These are phyloP conservation scores for Nowickia ferox DNA, from an alignment of 2,888 invertebrate genomes.

Conservation along the genomic window DNA sequence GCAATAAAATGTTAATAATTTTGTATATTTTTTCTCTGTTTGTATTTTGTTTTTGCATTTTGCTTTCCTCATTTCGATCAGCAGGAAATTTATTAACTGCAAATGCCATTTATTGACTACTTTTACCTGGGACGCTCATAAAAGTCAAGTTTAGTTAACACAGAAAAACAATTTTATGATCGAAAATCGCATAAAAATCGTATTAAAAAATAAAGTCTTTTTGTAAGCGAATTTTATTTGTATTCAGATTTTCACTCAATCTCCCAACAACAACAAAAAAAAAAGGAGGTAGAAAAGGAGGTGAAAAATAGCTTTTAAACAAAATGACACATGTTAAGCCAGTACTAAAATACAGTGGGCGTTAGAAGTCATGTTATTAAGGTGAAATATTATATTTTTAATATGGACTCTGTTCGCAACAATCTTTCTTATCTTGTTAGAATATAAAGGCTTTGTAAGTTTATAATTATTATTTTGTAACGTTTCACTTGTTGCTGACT, in stretches of 20 bases:
- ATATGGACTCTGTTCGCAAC: neutral
- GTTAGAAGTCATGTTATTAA: neutral
- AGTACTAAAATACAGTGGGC: slow-evolving; percentile 28
- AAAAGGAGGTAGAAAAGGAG: slow-evolving; percentile 2
- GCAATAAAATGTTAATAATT: slow-evolving; percentile 48
- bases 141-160: slow-evolving; percentile 70
- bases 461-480: neutral
- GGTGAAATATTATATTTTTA: neutral
- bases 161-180: slow-evolving; percentile 68
- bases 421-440: neutral
- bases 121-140: slow-evolving; percentile 69
- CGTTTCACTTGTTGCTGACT: slow-evolving; percentile 21
- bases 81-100: slow-evolving; percentile 71
- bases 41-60: neutral
- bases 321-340: slow-evolving; percentile 57
- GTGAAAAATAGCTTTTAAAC: slow-evolving; percentile 41
- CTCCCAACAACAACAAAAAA: slow-evolving; percentile 11
- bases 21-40: slow-evolving; percentile 14
- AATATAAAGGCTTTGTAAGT: too few species aligned
- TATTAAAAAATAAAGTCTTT: slow-evolving; percentile 56
- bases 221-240: slow-evolving; percentile 34
- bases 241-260: slow-evolving; percentile 40
- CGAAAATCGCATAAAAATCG: slow-evolving; percentile 70
- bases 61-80: neutral
- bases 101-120: slow-evolving; percentile 74